Evolutionary conservation across 2,797 vertebrate genomes (phyloP), one percentile per base, ranked within the genome.

Genomic region (Crax fasciolata): DNA sequence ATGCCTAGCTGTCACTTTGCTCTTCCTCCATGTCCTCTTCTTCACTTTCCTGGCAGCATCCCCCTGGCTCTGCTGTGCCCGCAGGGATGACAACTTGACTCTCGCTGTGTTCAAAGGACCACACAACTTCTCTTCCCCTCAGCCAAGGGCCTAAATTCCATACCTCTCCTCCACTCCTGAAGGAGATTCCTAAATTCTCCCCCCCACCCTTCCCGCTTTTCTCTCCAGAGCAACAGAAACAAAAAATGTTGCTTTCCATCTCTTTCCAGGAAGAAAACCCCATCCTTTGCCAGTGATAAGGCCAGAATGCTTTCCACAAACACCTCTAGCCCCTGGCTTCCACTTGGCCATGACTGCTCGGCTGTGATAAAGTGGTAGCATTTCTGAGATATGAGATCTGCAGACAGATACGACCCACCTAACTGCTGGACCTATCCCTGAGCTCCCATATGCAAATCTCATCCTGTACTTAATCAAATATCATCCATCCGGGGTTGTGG

Each of bases 401-500:
- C 79, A 66, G 84, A 57, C 72, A 95, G 94, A 95, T 88, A 82
- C 17, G 32, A 25, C 82, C 55, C 66, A 85, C 21, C 23, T 82
- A 83, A 81, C 44, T 84, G 61, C 73, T 86, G 55, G 94, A 93
- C 57, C 68, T 81, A 89, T 70, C 89, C 63, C 78, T 84, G 35
- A 89, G 89, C 82, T 91, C 77, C 75, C 77, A 89, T 82, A 93
- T 84, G 72, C 57, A 93, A 96, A 97, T 82, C 48, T 96, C 84
- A 67, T 51, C 38, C 74, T 57, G 77, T 96, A 65, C 78, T 95
- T 82, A 91, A 86, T 83, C 87, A 96, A 97, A 87, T 74, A 92
- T 71, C 91, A 87, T 75, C 66, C 57, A 62, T 67, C 72, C 35
- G 1, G 71, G 84, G 48, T 74, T 92, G 61, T 13, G 1, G 63